These are phyloP conservation scores for Orchesella flavescens DNA, from an alignment of 2,888 invertebrate genomes.

Conservation along the genomic window DNA sequence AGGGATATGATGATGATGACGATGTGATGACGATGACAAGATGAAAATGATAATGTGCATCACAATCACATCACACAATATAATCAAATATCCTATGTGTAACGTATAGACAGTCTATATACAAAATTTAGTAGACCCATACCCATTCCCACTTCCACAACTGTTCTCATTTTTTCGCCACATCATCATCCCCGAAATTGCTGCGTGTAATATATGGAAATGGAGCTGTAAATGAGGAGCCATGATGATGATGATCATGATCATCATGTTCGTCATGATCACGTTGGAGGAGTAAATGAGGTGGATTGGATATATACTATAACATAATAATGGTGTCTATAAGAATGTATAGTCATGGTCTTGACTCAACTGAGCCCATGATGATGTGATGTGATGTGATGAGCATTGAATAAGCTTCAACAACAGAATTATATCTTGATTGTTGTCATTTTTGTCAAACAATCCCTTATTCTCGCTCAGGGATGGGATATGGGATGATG, in stretches of 20 bases:
- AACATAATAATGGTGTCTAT: background rate
- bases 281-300: no score
- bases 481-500: no score
- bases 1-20: constrained; percentile 4
- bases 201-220: no score
- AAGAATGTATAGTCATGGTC: background rate
- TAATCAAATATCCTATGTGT: background rate
- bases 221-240: constrained; percentile 1
- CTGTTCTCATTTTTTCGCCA: background rate
- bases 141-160: background rate
- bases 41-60: constrained; percentile 6
- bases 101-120: background rate
- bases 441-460: constrained; percentile 13
- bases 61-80: background rate
- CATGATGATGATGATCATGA: background rate
- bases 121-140: background rate
- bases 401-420: no score
- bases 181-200: no score
- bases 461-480: background rate
- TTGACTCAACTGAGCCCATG: no score
- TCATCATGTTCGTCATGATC: no score
- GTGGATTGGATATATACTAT: background rate
- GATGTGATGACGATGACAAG: background rate
- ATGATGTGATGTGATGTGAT: no score
- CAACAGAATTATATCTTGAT: background rate